phyloP scores from a whole-genome alignment of 1,140 invertebrate genomes.

The Musca domestica region DNA sequence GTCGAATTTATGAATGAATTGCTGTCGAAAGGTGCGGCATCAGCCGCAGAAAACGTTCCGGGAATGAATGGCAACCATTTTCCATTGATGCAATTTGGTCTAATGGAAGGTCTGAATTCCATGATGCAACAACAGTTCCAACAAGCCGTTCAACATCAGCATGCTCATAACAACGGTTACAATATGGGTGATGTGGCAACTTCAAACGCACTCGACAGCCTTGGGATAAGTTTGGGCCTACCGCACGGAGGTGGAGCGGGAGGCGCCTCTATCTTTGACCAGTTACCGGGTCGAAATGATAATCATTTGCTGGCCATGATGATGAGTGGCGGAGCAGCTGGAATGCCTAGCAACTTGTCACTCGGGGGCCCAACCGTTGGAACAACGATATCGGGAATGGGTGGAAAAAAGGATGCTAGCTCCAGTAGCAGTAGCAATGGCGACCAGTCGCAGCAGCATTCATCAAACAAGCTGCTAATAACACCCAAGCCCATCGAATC shows the following conservation, averaged over 20 bases:
- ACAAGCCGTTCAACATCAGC: conserved; percentile 31
- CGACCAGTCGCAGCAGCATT: conserved; percentile 26
- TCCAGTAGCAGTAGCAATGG: conserved; percentile 27
- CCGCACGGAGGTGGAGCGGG: conserved; percentile 29
- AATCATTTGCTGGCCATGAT: conserved; percentile 34
- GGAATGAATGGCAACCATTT: conserved; percentile 51
- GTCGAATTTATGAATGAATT: conserved; percentile 48
- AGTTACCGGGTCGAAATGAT: conserved; percentile 25
- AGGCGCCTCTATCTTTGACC: conserved; percentile 29
- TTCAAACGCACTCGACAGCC: conserved; percentile 22
- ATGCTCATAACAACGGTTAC: conserved; percentile 46
- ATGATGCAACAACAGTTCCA: conserved; percentile 30
- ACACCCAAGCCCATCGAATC: conserved; percentile 64
- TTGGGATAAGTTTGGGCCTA: conserved; percentile 22
- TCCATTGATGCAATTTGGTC: conserved; percentile 42
- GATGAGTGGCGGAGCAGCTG: conserved; percentile 26
- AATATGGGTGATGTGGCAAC: conserved; percentile 40
- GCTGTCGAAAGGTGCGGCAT: conserved; percentile 35
- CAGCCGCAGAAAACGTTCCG: conserved; percentile 35
- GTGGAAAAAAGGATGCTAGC: background rate
- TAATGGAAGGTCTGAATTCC: conserved; percentile 30
- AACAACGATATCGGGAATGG: background rate
- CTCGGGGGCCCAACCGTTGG: conserved; percentile 21
- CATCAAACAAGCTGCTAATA: conserved; percentile 56
- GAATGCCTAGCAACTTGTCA: conserved; percentile 25